phyloP scores from a whole-genome alignment of 2,797 vertebrate species.

The Falco columbarius region DNA sequence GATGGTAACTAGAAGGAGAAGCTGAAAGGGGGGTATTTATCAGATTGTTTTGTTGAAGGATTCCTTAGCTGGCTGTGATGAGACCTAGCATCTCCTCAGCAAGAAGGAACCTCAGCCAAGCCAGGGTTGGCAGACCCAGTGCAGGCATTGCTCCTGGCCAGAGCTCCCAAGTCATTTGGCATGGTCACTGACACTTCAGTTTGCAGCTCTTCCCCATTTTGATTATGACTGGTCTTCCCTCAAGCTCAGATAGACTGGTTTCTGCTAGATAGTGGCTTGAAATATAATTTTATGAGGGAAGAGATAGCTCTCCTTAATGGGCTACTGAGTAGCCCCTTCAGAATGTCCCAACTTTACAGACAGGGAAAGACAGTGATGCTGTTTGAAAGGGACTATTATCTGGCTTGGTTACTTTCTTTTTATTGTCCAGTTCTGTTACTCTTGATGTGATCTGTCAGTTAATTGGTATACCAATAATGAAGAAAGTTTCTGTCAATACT shows the following conservation, averaged over 20 bases:
- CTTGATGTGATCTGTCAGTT: background rate
- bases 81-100: background rate
- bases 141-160: background rate
- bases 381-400: background rate
- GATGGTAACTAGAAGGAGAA: background rate
- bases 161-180: background rate
- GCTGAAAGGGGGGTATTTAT: background rate
- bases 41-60: background rate
- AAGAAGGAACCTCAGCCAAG: background rate
- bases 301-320: background rate
- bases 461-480: background rate
- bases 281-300: background rate
- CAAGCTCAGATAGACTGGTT: background rate
- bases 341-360: background rate
- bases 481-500: background rate
- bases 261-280: background rate
- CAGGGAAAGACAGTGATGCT: background rate
- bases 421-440: background rate
- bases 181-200: background rate
- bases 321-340: background rate
- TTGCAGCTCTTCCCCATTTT: background rate
- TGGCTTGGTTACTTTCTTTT: conserved; percentile 8
- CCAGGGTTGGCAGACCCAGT: background rate
- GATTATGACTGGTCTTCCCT: background rate
- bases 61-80: background rate